Evolutionary conservation across 2,888 invertebrate species (phyloP).

Genomic region (Eupithecia inturbata): DNA sequence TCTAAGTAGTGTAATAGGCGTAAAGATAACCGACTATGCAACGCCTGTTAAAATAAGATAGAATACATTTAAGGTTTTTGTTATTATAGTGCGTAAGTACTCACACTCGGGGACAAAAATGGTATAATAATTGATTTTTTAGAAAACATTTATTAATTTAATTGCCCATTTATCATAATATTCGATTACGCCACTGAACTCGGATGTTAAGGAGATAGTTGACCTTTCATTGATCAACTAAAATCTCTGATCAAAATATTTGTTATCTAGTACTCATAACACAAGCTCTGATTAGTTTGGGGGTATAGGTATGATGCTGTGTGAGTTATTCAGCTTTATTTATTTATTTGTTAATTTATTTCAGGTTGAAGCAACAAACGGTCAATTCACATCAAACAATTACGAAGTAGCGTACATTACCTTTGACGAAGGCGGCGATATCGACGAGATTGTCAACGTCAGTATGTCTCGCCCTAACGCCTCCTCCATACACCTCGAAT

Average conservation of each 20-base stretch:
- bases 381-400: constrained; percentile 83
- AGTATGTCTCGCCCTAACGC: constrained; percentile 76
- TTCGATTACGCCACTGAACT: no score
- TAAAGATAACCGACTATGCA: no score
- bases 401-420: constrained; percentile 84
- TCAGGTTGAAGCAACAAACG: constrained; percentile 88
- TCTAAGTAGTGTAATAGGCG: no score
- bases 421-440: constrained; percentile 87
- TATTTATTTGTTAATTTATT: neutral
- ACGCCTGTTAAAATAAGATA: no score
- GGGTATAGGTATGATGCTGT: neutral
- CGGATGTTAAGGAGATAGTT: no score
- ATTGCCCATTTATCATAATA: no score
- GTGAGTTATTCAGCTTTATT: neutral
- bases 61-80: no score
- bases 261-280: neutral
- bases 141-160: no score
- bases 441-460: constrained; percentile 85
- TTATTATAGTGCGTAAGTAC: no score
- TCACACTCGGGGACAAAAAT: no score
- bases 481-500: constrained; percentile 82
- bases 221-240: no score
- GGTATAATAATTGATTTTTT: no score
- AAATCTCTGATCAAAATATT: neutral
- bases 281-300: neutral